Conservation (phyloP, 2,797 vertebrate genomes). For the Helostoma temminkii region DNA sequence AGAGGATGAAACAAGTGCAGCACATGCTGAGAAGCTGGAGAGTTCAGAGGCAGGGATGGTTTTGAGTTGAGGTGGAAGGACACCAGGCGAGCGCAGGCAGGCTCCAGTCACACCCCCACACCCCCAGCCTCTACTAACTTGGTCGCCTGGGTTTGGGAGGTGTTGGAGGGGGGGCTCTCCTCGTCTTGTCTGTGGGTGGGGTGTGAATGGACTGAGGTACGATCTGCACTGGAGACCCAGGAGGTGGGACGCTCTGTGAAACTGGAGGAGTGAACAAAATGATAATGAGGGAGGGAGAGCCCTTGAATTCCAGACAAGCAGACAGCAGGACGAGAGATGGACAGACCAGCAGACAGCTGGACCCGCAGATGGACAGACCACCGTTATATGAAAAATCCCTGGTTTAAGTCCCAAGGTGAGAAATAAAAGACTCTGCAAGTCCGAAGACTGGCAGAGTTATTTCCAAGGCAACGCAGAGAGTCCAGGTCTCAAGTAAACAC, state of each 20-base stretch:
- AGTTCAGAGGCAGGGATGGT: conserved; percentile 25
- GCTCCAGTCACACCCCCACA: conserved; percentile 52
- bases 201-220: conserved; percentile 85
- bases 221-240: conserved; percentile 83
- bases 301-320: neutral
- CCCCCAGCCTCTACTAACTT: conserved; percentile 87
- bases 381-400: neutral
- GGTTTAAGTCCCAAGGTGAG: neutral
- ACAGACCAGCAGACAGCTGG: neutral
- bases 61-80: conserved; percentile 51
- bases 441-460: no score
- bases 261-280: conserved; percentile 81
- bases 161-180: conserved; percentile 86
- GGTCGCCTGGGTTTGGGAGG: conserved; percentile 90
- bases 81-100: conserved; percentile 77
- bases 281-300: conserved; percentile 52
- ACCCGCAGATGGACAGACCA: no score
- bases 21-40: conserved; percentile 81
- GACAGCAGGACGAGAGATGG: neutral
- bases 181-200: conserved; percentile 85
- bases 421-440: neutral
- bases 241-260: conserved; percentile 72
- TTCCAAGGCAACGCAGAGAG: neutral
- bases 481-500: no score
- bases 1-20: conserved; percentile 69